Evolutionary conservation across 2,888 invertebrate genomes (phyloP), one percentile per base, ranked within the genome.

Genomic region (Sclerodermus sp.): DNA sequence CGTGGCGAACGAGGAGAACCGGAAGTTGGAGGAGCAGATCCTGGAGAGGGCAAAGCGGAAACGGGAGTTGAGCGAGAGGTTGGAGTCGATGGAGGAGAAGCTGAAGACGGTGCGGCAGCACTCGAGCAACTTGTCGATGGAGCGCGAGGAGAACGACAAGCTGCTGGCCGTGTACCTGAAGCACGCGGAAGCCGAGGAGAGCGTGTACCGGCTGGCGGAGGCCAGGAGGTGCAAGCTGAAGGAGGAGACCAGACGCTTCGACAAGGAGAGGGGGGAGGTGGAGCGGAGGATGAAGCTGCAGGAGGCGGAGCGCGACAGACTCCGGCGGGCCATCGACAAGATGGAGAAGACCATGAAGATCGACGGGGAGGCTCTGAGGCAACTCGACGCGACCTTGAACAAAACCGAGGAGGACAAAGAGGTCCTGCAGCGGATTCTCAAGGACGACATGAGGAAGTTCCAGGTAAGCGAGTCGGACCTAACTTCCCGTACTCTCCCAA

Each of bases 1-100:
- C 2, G 83, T 93, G 55, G 90, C 92, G 1, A 89, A 89, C 79
- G 82, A 84, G 38, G 87, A 87, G 67, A 93, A 93, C 69, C 80
- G 80, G 64, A 71, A 66, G 32, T 71, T 85, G 23, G 23, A 23
- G 23, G 23, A 23, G 3, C 4, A 23, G 8, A 8, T 23, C 4
- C 8, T 23, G 16, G 63, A 64, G 31, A 73, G 82, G 69, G 75
- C 79, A 42, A 79, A 82, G 17, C 65, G 79, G 34, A 84, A 84
- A 59, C 74, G 78, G 4, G 77, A 80, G 42, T 70, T 83, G 5
- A 77, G 79, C 45, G 73, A 75, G 1, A 71, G 77, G 32, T 71
- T 81, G n/a, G 81, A 83, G 15, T 75, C 74, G 10, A 68, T 80
- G 1, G 77, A 78, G 6, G 80, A 81, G 29, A 78, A 81, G 2